Percentiles rank a stretch among this genome's conserved stretches.
Conservation (phyloP, 1,140 invertebrate species). For the Diachasmimorpha longicaudata region DNA sequence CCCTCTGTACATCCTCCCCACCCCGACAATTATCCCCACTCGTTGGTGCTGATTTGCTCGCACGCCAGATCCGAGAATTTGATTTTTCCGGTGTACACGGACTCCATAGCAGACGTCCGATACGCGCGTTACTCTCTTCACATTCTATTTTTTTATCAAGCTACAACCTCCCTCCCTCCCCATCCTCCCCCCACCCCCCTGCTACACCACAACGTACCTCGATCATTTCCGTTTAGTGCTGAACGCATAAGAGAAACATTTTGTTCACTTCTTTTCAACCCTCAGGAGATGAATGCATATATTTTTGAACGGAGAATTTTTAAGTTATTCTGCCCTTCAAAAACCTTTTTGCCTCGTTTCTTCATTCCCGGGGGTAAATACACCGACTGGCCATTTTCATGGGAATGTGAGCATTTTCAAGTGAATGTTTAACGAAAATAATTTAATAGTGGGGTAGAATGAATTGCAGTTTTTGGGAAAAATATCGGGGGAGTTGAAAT, state of each 20-base stretch:
- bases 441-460: too few species aligned
- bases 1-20: background rate
- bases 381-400: background rate
- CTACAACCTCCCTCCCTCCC: background rate
- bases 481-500: too few species aligned
- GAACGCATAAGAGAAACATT: background rate
- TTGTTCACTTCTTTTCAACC: constrained; percentile 13
- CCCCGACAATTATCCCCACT: constrained; percentile 17
- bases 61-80: constrained; percentile 38
- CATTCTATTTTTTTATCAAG: background rate
- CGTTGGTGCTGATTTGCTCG: background rate
- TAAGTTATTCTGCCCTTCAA: background rate
- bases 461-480: too few species aligned
- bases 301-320: background rate
- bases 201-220: background rate
- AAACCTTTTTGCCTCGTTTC: background rate
- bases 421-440: background rate
- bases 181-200: background rate
- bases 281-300: constrained; percentile 15
- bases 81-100: constrained; percentile 36
- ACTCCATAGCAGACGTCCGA: background rate
- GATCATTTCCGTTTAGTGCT: background rate
- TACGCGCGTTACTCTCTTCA: constrained; percentile 13
- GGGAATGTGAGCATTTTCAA: background rate
- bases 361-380: background rate